Base-by-base conservation (phyloP, 1,140 invertebrate species). In the Mercenaria mercenaria region DNA sequence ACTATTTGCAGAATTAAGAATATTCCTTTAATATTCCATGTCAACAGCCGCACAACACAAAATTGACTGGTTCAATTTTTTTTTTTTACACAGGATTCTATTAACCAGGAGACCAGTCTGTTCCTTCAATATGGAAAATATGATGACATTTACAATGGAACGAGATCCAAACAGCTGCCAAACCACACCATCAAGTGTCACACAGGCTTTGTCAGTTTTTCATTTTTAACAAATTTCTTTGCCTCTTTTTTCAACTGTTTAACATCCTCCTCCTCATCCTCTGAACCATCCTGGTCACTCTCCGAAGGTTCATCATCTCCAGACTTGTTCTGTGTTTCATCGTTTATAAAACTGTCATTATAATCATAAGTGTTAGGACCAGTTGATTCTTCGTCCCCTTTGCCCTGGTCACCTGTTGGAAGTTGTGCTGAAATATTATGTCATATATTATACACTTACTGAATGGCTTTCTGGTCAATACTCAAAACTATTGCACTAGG, bases 341-440 rank as follows among this genome's bases (percentile, higher is more conserved):
- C 92, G 82, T 93, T 91, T 34, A 93, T 92, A 90, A 93, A 93
- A 81, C 88, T 91, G 86, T 93, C 93, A 85, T 91, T 93, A 61
- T 91, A 91, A 83, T 94, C 91, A 67, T 94, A 93, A 8, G 91
- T 93, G 67, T 93, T 92, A 20, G 90, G 91, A 52, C 80, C 72
- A 52, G 82, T 86, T 32, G 91, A 91, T 76, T 93, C 93, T 20
- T 93, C 93, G 6, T 89, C 91, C 37, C 91, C 90, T 89, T 80
- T 56, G 87, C 43, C 41, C 29, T 47, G 37, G 47, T 79, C 76
- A 79, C 76, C 76, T 32, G 76, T 79, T 52, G 76, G 76, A 37
- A 79, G 76, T 79, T 50, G 76, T 50, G 76, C 76, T 79, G 76
- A n/a, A 79, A 79, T 3, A n/a, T 41, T 72, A 41, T 20, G n/a